These are phyloP conservation scores for Diadophis punctatus DNA, from an alignment of 2,113 vertebrate genomes.

Conservation along the genomic window DNA sequence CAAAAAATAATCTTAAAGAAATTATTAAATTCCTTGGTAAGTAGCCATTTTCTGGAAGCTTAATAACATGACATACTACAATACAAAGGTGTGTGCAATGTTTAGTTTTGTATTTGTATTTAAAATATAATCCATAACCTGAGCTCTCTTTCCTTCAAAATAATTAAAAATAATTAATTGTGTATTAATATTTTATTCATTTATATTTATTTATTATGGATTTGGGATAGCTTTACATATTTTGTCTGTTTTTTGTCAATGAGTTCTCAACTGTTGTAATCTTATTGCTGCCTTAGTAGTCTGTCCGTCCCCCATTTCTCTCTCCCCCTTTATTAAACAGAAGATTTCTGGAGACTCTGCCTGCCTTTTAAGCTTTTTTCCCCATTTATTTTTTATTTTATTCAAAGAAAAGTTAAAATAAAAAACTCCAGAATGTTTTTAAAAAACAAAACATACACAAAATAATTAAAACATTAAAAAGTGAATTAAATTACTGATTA, in stretches of 20 bases:
- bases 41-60: not conserved
- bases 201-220: not conserved
- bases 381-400: not conserved
- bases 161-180: not conserved
- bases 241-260: not conserved
- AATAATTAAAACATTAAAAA: not conserved
- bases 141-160: not conserved
- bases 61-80: not conserved
- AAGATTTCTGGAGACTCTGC: not conserved
- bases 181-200: not conserved
- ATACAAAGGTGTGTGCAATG: not conserved
- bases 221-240: not conserved
- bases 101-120: not conserved
- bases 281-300: not conserved
- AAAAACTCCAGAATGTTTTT: not conserved
- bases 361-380: not conserved
- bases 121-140: not conserved
- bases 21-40: conserved; percentile 19
- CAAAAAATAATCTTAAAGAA: conserved; percentile 10
- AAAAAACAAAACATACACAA: not conserved
- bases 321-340: not conserved
- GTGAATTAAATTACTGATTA: not conserved
- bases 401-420: not conserved
- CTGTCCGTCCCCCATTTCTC: not conserved
- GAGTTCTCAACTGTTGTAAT: not conserved